Evolutionary conservation across 64 coral and sea anemone genomes (phyloP), one percentile per base, ranked within the genome.

Genomic region (Orbicella faveolata): DNA sequence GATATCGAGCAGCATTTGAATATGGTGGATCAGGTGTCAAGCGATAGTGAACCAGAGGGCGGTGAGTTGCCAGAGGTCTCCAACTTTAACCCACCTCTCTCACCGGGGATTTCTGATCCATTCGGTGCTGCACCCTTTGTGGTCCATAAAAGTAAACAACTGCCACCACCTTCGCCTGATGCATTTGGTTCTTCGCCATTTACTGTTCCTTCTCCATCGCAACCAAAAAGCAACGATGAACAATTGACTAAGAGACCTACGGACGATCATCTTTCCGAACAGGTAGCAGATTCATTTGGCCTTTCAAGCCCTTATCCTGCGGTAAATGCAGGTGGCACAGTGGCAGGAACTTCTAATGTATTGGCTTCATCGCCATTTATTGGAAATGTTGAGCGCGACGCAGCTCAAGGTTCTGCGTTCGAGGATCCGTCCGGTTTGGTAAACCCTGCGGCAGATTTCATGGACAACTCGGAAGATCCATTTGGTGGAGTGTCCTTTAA

Each of bases 401-500:
- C 67, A 8, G n/a, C 55, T 5, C 48, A 53, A 57, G 74, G 25
- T 55, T 35, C 70, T 20, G 16, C 68, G 52, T 33, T 53, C 11
- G 84, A 90, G 33, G 79, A 90, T 61, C 41, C 36, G 20, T 48
- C 81, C 9, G 83, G 82, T 34, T 92, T 92, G 15, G 83, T 51
- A 33, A 92, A 92, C 18, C 90, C 90, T 3, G 90, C 81, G 0
- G 73, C 76, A 8, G 83, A 92, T 74, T 92, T 78, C n/a, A 35
- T 87, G 20, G 90, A 92, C 23, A 77, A 44, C 19, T 6, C 64
- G 57, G 87, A 75, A 8, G 90, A 92, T 34, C 90, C 90, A 26
- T 92, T 92, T 79, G 75, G 83, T 41, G 76, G 78, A 21, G 90
- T 85, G 9, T 85, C 90, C 0, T 92, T 92, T 19, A 91, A 91